Conservation (phyloP, 2,797 vertebrate species). For the Betta splendens region DNA sequence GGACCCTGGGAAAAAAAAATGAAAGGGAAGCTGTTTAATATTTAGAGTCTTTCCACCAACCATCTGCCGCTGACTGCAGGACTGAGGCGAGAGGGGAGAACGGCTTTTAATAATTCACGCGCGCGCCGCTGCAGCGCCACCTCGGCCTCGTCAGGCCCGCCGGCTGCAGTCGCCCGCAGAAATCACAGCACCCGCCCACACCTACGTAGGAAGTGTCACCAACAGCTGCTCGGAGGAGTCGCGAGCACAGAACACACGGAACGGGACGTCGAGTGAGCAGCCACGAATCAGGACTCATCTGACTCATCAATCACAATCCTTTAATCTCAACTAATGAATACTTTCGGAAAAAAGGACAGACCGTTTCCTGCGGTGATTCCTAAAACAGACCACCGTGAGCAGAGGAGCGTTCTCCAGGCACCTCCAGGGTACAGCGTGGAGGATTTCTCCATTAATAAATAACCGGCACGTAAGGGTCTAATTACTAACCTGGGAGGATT, state of each 20-base stretch:
- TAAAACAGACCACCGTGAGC: conserved; percentile 59
- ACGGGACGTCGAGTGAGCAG: conserved; percentile 35
- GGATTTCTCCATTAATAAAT: conserved; percentile 70
- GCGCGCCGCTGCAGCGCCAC: conserved; percentile 64
- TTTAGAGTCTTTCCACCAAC: conserved; percentile 72
- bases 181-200: conserved; percentile 22
- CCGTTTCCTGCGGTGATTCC: conserved; percentile 35
- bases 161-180: conserved; percentile 60
- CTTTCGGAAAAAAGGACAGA: conserved; percentile 20
- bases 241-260: conserved; percentile 21
- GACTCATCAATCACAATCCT: conserved; percentile 24
- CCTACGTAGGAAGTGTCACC: conserved; percentile 29
- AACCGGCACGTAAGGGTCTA: conserved; percentile 60
- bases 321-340: conserved; percentile 29
- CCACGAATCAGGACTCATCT: conserved; percentile 18
- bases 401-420: conserved; percentile 25
- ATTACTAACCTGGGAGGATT: conserved; percentile 73
- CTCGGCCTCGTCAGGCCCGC: conserved; percentile 70
- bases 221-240: conserved; percentile 41
- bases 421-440: conserved; percentile 37
- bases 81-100: conserved; percentile 52
- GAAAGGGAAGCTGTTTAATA: conserved; percentile 65
- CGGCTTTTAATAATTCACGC: conserved; percentile 80
- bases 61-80: conserved; percentile 76
- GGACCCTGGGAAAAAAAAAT: conserved; percentile 10